Base-by-base conservation (phyloP, 2,888 invertebrate genomes). In the Axea sp. region DNA sequence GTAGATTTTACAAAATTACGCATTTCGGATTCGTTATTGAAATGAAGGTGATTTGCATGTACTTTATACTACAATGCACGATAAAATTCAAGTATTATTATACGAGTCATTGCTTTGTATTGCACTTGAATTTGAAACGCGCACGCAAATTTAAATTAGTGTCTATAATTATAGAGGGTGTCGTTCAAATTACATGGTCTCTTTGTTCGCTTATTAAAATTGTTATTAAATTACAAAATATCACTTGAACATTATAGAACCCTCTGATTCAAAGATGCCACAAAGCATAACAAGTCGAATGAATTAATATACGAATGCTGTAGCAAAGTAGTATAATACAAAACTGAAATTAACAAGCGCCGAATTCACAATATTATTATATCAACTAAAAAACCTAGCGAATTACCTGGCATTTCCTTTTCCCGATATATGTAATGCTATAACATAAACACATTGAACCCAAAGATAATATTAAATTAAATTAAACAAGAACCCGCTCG, bases 401-500 rank as follows among this genome's bases (percentile, higher is more conserved):
- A 37, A 31, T 62, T 31, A 53, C 43, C 51, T 51, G 62, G 31
- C 49, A 26, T 31, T 57, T 57, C 37, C 65, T 47, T 67, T 47
- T 39, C 57, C 67, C 55, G 19, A 43, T 53, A 65, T 19, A 41
- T 11, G 12, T 62, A 64, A 53, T 22, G 15, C 33, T 64, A 64
- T 8, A 11, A 31, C 8, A 51, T 41, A 43, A 64, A 64, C 51
- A 41, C 64, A 53, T 45, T 45, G 28, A 65, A 65, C 35, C 53
- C 55, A 45, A 33, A 37, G 28, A 17, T 11, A 19, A 39, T 31
- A 55, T 45, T 19, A 22, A 60, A 39, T 60, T 45, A 57, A 43
- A 33, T 64, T 17, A 65, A 55, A 53, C 33, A 37, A 45, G 22
- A 51, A 65, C 51, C 65, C 49, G 65, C 53, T 73, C 28, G 55